These are phyloP conservation scores for Trematomus bernacchii DNA, from an alignment of 2,797 vertebrate genomes.

Conservation along the genomic window DNA sequence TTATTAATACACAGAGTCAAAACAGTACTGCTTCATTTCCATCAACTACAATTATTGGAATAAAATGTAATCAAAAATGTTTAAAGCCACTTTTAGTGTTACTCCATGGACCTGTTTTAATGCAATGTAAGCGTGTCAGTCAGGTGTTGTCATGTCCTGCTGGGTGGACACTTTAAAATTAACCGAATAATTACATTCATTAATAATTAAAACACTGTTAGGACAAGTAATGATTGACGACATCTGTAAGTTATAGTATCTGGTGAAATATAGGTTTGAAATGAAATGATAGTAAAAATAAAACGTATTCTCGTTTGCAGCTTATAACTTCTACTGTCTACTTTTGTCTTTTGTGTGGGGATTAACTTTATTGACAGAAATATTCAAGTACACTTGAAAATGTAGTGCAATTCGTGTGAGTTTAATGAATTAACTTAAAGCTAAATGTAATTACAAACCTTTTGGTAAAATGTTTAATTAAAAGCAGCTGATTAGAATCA, in stretches of 20 bases:
- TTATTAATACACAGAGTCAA: background rate
- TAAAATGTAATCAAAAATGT: background rate
- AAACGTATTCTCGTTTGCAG: constrained; percentile 1
- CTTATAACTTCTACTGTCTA: background rate
- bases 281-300: too few species aligned
- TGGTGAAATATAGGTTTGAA: too few species aligned
- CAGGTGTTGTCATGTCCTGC: constrained; percentile 40
- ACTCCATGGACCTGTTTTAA: constrained; percentile 1
- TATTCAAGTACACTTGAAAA: background rate
- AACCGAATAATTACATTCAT: constrained; percentile 28
- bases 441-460: background rate
- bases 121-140: constrained; percentile 27
- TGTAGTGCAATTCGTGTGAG: background rate
- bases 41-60: background rate
- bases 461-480: background rate
- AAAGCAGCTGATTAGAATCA: background rate
- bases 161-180: constrained; percentile 32
- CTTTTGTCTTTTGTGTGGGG: background rate
- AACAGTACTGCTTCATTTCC: background rate
- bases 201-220: constrained; percentile 2
- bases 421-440: background rate
- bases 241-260: background rate
- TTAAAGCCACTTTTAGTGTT: background rate
- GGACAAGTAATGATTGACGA: constrained; percentile 14
- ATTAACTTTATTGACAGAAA: background rate